These are phyloP conservation scores for Agonopterix heracliana DNA, from an alignment of 2,888 invertebrate species.

Conservation along the genomic window DNA sequence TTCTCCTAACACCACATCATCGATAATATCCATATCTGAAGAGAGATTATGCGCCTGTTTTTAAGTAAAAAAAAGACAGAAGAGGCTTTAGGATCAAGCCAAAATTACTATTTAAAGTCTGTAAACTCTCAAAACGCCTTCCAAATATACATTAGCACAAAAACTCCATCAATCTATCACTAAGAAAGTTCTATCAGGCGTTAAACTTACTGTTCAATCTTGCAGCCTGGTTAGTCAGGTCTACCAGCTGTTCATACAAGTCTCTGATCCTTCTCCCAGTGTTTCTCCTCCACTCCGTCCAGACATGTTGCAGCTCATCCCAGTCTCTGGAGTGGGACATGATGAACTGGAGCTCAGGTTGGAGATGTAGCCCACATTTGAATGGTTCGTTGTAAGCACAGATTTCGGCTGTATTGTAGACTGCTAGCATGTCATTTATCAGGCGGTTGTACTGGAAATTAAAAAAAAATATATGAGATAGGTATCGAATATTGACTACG, in stretches of 20 bases:
- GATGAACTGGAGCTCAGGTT: conserved; percentile 84
- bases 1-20: too few species aligned
- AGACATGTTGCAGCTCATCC: conserved; percentile 90
- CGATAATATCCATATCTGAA: too few species aligned
- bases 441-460: conserved; percentile 87
- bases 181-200: neutral
- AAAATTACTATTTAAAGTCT: too few species aligned
- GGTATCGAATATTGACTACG: neutral
- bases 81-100: too few species aligned
- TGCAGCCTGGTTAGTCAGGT: conserved; percentile 88
- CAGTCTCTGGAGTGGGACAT: conserved; percentile 88
- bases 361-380: conserved; percentile 86
- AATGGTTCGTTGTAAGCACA: conserved; percentile 91
- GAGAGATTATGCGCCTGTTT: too few species aligned
- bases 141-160: too few species aligned
- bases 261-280: conserved; percentile 88
- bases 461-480: conserved; percentile 1
- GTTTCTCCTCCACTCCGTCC: conserved; percentile 93
- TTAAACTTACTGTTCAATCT: conserved; percentile 83
- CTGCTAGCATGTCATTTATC: conserved; percentile 91
- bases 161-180: too few species aligned
- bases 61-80: too few species aligned
- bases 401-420: conserved; percentile 89
- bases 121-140: too few species aligned
- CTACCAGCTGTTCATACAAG: conserved; percentile 86